Evolutionary conservation across 1,140 invertebrate species (phyloP).

Genomic region (Arctopsyche grandis): DNA sequence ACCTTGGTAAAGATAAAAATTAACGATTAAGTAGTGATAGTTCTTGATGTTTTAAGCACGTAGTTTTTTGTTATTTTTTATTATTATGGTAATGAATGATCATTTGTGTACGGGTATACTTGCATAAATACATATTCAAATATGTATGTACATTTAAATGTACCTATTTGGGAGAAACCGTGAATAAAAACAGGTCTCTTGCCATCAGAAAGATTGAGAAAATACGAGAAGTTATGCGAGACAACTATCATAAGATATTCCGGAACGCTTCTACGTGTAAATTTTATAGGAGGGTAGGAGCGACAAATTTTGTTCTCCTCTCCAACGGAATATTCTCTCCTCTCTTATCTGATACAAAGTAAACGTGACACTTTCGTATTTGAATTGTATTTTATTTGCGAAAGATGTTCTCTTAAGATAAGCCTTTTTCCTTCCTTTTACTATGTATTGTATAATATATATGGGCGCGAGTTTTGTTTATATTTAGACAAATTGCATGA

Average conservation of each 20-base stretch:
- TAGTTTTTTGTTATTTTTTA: too few relatives aligned
- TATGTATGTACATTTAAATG: too few relatives aligned
- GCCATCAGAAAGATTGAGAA: conserved; percentile 32
- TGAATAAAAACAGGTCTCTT: too few relatives aligned
- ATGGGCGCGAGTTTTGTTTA: not conserved
- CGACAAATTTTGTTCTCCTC: conserved; percentile 41
- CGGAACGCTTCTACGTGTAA: conserved; percentile 40
- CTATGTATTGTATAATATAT: not conserved
- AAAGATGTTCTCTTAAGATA: conserved; percentile 29
- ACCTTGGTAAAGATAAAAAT: too few relatives aligned
- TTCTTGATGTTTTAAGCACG: too few relatives aligned
- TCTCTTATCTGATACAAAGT: conserved; percentile 39
- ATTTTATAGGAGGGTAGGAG: conserved; percentile 28
- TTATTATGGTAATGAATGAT: too few relatives aligned
- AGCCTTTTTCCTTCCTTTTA: conserved; percentile 1
- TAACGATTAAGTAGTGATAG: too few relatives aligned
- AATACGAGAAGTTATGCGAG: conserved; percentile 44
- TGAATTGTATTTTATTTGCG: conserved; percentile 41
- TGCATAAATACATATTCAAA: too few relatives aligned
- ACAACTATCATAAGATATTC: conserved; percentile 44
- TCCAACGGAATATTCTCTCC: conserved; percentile 31
- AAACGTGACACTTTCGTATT: conserved; percentile 44
- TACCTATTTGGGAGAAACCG: too few relatives aligned
- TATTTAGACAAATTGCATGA: too few relatives aligned
- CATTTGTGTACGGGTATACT: too few relatives aligned